These are phyloP conservation scores for Rhyacichthys aspro DNA, from an alignment of 2,797 vertebrate genomes.

Conservation along the genomic window DNA sequence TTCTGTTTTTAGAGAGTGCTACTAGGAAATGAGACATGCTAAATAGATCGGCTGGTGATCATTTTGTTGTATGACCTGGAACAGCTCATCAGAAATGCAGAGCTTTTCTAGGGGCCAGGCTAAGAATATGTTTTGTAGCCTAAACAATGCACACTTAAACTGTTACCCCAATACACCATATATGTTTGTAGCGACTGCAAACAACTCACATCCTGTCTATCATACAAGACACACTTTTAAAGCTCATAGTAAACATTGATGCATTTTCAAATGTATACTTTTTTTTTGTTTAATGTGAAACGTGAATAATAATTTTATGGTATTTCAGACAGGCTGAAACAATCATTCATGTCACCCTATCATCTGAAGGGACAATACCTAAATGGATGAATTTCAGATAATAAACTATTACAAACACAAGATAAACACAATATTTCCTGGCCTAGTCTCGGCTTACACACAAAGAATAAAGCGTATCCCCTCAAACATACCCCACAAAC, in stretches of 20 bases:
- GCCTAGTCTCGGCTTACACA: conserved; percentile 13
- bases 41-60: neutral
- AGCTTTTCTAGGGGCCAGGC: conserved; percentile 17
- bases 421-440: conserved; percentile 13
- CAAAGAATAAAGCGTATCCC: conserved; percentile 53
- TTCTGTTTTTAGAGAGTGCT: conserved; percentile 12
- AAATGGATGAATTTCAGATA: conserved; percentile 28
- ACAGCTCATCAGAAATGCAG: conserved; percentile 7
- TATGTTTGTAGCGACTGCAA: conserved; percentile 6
- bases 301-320: too few species aligned
- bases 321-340: neutral
- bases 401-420: conserved; percentile 18
- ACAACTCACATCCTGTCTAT: neutral
- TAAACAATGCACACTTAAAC: neutral
- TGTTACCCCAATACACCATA: conserved; percentile 23
- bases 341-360: conserved; percentile 8
- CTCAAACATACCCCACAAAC: conserved; percentile 49
- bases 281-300: too few species aligned
- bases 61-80: conserved; percentile 17
- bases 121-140: conserved; percentile 12
- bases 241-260: neutral
- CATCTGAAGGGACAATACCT: conserved; percentile 25
- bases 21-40: conserved; percentile 17
- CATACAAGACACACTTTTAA: neutral
- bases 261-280: too few species aligned